Percentiles rank a stretch among this genome's conserved stretches.
Evolutionary conservation across 1,140 invertebrate species (phyloP).

Genomic region (Macrocentrus cingulum): DNA sequence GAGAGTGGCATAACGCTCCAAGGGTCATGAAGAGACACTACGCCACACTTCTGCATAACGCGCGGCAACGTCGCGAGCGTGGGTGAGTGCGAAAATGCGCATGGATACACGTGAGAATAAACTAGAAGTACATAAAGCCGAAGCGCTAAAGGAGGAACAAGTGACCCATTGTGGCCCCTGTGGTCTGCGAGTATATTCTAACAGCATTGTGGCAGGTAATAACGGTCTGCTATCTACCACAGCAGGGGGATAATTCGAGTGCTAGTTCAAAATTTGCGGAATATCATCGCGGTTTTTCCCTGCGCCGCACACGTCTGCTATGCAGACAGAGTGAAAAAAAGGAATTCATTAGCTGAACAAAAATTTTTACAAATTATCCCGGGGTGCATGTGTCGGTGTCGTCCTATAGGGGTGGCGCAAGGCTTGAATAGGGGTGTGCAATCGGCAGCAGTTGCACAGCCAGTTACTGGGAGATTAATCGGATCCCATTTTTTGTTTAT

Average conservation of each 20-base stretch:
- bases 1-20: too few relatives aligned
- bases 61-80: too few relatives aligned
- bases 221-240: neutral
- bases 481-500: constrained; percentile 19
- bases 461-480: constrained; percentile 22
- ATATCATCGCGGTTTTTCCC: constrained; percentile 4
- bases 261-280: neutral
- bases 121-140: neutral
- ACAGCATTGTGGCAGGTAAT: constrained; percentile 17
- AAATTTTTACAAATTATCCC: constrained; percentile 10
- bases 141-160: constrained; percentile 2
- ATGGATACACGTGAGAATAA: neutral
- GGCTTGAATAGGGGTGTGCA: neutral
- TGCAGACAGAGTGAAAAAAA: too few relatives aligned
- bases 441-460: constrained; percentile 20
- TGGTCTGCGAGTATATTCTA: constrained; percentile 17
- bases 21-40: too few relatives aligned
- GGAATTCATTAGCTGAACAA: too few relatives aligned
- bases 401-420: neutral
- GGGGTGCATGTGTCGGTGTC: neutral
- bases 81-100: neutral
- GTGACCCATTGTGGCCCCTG: constrained; percentile 17
- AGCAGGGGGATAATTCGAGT: neutral
- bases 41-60: too few relatives aligned
- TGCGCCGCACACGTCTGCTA: neutral